Conservation (phyloP, 1,140 invertebrate genomes). For the Bombus pascuorum region DNA sequence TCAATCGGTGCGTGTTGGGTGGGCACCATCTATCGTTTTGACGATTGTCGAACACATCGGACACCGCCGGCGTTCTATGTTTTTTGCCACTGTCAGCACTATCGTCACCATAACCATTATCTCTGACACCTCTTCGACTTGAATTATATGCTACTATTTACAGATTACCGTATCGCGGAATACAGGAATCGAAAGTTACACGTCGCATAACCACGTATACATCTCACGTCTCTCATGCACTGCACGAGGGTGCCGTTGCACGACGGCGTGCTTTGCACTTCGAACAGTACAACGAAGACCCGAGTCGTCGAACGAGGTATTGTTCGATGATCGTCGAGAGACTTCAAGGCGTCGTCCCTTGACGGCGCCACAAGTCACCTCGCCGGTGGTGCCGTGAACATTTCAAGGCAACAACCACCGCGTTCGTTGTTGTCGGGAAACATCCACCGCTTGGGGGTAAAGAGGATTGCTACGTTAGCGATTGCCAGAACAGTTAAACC, state of each 20-base stretch:
- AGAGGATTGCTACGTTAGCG: conserved; percentile 62
- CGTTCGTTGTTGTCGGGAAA: background rate
- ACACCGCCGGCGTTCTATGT: conserved; percentile 28
- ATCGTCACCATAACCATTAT: conserved; percentile 35
- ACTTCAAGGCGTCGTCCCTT: conserved; percentile 62
- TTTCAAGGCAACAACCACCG: conserved; percentile 30
- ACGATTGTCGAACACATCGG: conserved; percentile 1
- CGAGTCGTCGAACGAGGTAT: conserved; percentile 45
- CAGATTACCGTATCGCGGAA: background rate
- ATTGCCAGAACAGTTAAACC: conserved; percentile 25
- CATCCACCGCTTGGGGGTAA: conserved; percentile 50
- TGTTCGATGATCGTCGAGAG: conserved; percentile 48
- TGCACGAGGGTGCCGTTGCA: conserved; percentile 38
- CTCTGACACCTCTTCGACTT: conserved; percentile 1
- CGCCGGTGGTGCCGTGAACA: conserved; percentile 43
- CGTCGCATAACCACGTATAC: conserved; percentile 16
- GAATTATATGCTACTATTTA: background rate
- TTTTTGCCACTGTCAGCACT: conserved; percentile 42
- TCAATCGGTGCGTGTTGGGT: conserved; percentile 50
- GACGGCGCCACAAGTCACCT: conserved; percentile 62
- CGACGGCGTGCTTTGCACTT: conserved; percentile 44
- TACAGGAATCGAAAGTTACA: background rate
- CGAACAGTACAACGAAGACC: conserved; percentile 28
- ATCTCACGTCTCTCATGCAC: conserved; percentile 28
- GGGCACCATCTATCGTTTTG: conserved; percentile 41